These are phyloP conservation scores for Cirrhinus molitorella DNA, from an alignment of 2,797 vertebrate species.

Conservation along the genomic window DNA sequence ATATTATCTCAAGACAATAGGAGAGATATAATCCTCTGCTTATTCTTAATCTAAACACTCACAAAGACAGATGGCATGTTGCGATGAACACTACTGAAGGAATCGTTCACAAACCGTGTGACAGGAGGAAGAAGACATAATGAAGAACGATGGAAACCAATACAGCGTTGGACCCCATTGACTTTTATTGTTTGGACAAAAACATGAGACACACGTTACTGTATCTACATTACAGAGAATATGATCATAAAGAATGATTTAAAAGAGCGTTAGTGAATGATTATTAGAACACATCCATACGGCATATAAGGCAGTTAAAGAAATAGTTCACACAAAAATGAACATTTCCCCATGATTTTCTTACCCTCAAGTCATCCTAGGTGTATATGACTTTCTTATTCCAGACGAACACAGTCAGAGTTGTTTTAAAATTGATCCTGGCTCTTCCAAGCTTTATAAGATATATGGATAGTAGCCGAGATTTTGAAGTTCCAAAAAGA, in stretches of 20 bases:
- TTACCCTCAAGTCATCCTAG: too few species aligned
- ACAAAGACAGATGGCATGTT: conserved; percentile 67
- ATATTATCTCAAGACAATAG: conserved; percentile 54
- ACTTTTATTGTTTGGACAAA: background rate
- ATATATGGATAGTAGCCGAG: too few species aligned
- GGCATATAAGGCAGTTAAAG: background rate
- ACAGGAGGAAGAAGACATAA: background rate
- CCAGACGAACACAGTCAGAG: too few species aligned
- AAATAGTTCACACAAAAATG: too few species aligned
- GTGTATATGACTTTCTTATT: too few species aligned
- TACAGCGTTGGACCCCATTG: too few species aligned
- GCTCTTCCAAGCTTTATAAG: too few species aligned
- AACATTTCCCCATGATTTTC: too few species aligned
- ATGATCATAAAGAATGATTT: background rate
- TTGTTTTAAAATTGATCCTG: too few species aligned
- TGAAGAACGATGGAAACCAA: background rate
- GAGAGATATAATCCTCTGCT: conserved; percentile 70
- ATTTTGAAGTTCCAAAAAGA: too few species aligned
- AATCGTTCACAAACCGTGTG: background rate
- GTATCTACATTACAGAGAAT: background rate
- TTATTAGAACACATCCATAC: background rate
- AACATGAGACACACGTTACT: background rate
- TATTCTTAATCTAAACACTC: conserved; percentile 67
- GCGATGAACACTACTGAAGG: background rate
- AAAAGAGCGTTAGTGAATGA: background rate